phyloP scores from a whole-genome alignment of 2,888 invertebrate genomes.

The Linnaemya tessellans region DNA sequence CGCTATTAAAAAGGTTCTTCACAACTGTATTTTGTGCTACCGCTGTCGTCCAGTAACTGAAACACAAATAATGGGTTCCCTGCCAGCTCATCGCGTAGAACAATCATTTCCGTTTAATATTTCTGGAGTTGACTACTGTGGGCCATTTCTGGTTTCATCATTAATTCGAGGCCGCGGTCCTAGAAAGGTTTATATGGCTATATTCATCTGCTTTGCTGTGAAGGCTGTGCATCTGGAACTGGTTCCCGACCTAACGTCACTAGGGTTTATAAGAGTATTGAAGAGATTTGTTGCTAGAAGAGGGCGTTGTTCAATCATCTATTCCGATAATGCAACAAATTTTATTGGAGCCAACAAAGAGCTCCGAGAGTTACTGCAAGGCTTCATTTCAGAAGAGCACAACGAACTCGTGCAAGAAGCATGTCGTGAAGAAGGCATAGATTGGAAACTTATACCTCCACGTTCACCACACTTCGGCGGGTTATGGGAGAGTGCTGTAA shows the following conservation, averaged over 20 bases:
- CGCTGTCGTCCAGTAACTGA: slow-evolving; percentile 34
- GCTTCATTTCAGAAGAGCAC: slow-evolving; percentile 42
- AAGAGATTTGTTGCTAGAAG: slow-evolving; percentile 61
- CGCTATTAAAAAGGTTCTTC: slow-evolving; percentile 26
- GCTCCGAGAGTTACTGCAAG: slow-evolving; percentile 46
- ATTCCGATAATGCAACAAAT: slow-evolving; percentile 67
- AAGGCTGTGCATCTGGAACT: not conserved
- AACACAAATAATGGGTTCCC: not conserved
- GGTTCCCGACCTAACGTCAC: not conserved
- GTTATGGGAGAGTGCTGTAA: slow-evolving; percentile 67
- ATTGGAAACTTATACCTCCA: slow-evolving; percentile 66
- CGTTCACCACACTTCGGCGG: slow-evolving; percentile 65
- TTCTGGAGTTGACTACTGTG: slow-evolving; percentile 37
- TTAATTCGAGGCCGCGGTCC: not conserved
- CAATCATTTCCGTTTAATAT: slow-evolving; percentile 14
- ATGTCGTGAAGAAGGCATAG: slow-evolving; percentile 50
- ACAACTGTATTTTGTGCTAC: slow-evolving; percentile 3
- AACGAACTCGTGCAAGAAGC: slow-evolving; percentile 34
- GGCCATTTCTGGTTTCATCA: not conserved
- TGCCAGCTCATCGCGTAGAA: not conserved
- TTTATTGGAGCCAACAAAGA: slow-evolving; percentile 67
- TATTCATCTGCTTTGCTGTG: slow-evolving; percentile 7
- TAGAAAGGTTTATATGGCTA: not conserved
- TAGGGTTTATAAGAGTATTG: slow-evolving; percentile 2
- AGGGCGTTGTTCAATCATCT: slow-evolving; percentile 56